Evolutionary conservation across 2,113 vertebrate genomes (phyloP), one percentile per base, ranked within the genome.

Genomic region (Felis chaus): DNA sequence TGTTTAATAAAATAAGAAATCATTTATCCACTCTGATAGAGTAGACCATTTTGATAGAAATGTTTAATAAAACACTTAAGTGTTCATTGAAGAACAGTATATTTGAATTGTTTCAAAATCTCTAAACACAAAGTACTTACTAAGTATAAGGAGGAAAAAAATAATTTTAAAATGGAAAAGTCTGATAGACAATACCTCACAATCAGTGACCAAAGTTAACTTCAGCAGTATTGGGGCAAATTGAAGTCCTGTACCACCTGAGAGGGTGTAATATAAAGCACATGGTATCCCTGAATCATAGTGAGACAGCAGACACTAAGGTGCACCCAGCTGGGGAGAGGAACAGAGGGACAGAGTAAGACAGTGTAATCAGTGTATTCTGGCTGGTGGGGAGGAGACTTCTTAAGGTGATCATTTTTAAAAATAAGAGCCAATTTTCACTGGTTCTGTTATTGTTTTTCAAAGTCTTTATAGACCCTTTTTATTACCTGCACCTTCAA

Each of bases 291-390:
- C 8, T 61, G 36, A 91, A n/a, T 33, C 1, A 15, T 25, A 41
- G 36, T 7, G 19, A 41, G 39, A 36, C 2, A 68, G 33, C 15
- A 61, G 69, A 27, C 25, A 23, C 11, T 48, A 5, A 15, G 27
- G 12, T 15, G 16, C 7, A 12, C 23, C 3, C 25, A 29, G 36
- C 21, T 9, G 1, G 4, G 69, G 13, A 39, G 1, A 21, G 21
- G 13, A 25, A 7, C 2, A 9, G 16, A 18, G 23, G 16, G 45
- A 29, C 3, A 18, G 57, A 12, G 19, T 3, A 50, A 27, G 27
- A 55, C 27, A 5, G 1, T 50, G 25, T 4, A 16, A 50, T 82
- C 33, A 27, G 7, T 80, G 13, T 18, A 33, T 11, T 23, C 4
- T 82, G 29, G 14, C 27, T 31, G 25, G 2, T 33, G 3, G 25